Conservation (phyloP, 2,888 invertebrate species). For the Chelonus formosanus region DNA sequence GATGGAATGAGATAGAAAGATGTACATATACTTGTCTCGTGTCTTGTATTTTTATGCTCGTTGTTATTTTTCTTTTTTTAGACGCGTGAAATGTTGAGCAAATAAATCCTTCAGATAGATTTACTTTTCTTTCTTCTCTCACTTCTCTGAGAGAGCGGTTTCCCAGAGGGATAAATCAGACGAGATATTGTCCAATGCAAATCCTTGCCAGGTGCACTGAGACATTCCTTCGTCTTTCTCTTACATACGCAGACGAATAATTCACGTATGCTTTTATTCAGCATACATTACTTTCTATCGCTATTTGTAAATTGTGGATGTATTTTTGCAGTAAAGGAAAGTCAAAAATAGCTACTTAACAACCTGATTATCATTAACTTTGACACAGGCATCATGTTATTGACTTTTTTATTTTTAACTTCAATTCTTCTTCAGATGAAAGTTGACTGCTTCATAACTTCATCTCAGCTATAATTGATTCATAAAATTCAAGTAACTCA, state of each 20-base stretch:
- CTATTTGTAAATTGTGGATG: background rate
- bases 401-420: too few species aligned
- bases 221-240: conserved; percentile 10
- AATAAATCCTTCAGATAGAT: conserved; percentile 53
- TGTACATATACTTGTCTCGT: conserved; percentile 48
- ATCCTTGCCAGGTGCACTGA: conserved; percentile 49
- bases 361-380: background rate
- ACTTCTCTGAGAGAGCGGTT: conserved; percentile 35
- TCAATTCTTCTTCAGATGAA: too few species aligned
- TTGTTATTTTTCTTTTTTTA: conserved; percentile 26
- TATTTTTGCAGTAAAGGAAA: background rate
- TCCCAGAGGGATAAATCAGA: conserved; percentile 53
- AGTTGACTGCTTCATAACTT: too few species aligned
- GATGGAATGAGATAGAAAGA: background rate
- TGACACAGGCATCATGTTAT: too few species aligned
- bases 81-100: conserved; percentile 43
- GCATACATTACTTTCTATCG: conserved; percentile 19
- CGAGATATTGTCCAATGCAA: conserved; percentile 59
- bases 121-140: conserved; percentile 37
- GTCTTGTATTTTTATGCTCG: conserved; percentile 39
- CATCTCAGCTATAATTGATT: too few species aligned
- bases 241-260: background rate
- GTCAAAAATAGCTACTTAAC: background rate
- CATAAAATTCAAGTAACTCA: too few species aligned
- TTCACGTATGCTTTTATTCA: conserved; percentile 7